These are phyloP conservation scores for Phasia obesa DNA, from an alignment of 2,888 invertebrate genomes.

Conservation along the genomic window DNA sequence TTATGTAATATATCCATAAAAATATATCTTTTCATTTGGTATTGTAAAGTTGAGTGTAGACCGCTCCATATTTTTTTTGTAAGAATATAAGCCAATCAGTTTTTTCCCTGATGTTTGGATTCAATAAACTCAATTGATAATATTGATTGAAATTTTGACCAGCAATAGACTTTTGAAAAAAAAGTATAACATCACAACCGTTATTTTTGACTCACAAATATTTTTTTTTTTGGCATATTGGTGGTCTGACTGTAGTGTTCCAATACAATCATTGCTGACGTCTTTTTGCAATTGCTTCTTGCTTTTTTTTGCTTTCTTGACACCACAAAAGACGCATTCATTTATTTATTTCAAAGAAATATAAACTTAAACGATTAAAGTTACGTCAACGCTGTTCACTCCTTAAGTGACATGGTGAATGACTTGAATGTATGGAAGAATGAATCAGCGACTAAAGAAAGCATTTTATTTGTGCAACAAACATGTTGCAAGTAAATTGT, in stretches of 20 bases:
- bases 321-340: constrained; percentile 32
- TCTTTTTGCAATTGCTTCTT: background rate
- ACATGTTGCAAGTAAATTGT: constrained; percentile 19
- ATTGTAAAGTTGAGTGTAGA: no score
- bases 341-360: constrained; percentile 58
- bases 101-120: no score
- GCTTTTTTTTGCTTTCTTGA: constrained; percentile 14
- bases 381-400: constrained; percentile 64
- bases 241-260: constrained; percentile 11
- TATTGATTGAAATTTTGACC: no score
- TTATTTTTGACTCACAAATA: no score
- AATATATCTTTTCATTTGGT: no score
- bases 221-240: no score
- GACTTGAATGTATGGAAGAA: constrained; percentile 57
- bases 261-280: background rate
- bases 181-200: no score
- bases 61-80: no score
- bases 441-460: constrained; percentile 27
- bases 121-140: no score
- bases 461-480: constrained; percentile 16
- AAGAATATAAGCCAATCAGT: no score
- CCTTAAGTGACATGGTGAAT: constrained; percentile 65
- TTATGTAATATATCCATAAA: no score
- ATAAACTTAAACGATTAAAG: constrained; percentile 69
- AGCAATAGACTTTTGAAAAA: no score